Evolutionary conservation across 2,797 vertebrate genomes (phyloP).

Genomic region (Hippoglossus hippoglossus): DNA sequence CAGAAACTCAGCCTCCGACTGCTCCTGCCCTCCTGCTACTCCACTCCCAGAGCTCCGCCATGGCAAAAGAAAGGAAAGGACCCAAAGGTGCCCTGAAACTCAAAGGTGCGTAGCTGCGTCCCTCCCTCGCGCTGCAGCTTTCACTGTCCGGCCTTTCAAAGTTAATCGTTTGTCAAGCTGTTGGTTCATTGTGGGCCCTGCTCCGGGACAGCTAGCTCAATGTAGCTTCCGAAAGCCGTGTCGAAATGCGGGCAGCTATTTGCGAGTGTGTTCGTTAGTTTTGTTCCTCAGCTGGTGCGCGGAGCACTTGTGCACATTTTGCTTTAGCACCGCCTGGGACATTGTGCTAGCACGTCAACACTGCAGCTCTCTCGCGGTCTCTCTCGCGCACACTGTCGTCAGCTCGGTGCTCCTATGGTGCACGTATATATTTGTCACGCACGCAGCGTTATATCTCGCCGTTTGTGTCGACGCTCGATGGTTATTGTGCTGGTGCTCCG

Average conservation of each 20-base stretch:
- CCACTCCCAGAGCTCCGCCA: neutral
- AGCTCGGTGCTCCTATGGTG: no score
- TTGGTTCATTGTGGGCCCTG: slow-evolving; percentile 8
- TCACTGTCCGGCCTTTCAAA: slow-evolving; percentile 55
- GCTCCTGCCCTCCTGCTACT: neutral
- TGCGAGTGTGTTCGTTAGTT: neutral
- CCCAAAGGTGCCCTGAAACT: slow-evolving; percentile 59
- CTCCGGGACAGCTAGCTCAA: neutral
- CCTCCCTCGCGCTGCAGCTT: slow-evolving; percentile 2
- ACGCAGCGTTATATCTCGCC: no score
- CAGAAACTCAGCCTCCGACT: slow-evolving; percentile 16
- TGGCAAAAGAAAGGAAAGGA: slow-evolving; percentile 54
- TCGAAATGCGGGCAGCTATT: neutral
- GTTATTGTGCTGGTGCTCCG: no score
- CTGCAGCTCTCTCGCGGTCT: neutral
- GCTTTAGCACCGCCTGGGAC: no score
- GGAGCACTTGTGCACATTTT: no score
- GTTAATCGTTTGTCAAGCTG: slow-evolving; percentile 53
- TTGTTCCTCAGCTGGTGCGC: neutral
- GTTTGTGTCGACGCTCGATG: no score
- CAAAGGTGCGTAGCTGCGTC: slow-evolving; percentile 73
- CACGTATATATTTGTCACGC: no score
- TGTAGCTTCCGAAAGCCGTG: neutral
- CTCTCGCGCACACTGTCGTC: no score
- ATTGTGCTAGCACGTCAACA: neutral